Evolutionary conservation across 2,888 invertebrate genomes (phyloP), one percentile per base, ranked within the genome.

Genomic region (Maniola hyperantus): DNA sequence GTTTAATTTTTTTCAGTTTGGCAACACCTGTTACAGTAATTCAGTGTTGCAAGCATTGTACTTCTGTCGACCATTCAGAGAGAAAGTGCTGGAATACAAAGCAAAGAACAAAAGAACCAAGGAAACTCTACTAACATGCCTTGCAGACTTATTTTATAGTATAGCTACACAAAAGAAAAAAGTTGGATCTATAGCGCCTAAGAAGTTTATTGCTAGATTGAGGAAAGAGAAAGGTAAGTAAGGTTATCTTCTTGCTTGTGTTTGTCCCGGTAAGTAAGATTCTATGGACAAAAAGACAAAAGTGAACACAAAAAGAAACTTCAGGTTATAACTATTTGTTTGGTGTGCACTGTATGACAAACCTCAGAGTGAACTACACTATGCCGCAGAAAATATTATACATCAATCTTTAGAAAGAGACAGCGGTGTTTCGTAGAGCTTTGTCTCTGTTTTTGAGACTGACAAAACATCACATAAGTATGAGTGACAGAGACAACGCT

Each of bases 141-240:
- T 99, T 75, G 99, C 99, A 70, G 99, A 99, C 93, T 93, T 99
- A 71, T 99, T 99, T 93, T 98, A 99, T 93, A 99, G 97, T 88
- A 99, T 99, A 84, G 99, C 99, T 50, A 99, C 99, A n/a, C 99
- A 99, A 85, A 99, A 99, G 94, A 99, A 99, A 88, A 98, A 99
- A 94, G 97, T 99, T 67, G 99, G 99, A 67, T 99, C 99, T 33
- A 98, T 99, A 84, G 99, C 99, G 63, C 99, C 99, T 75, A 99
- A 99, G 92, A 99, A 99, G 88, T 99, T 99, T 91, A 99, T 99
- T 83, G 98, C 99, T 74, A 95, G 99, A 79, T 93, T 99, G 83
- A 95, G 99, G 80, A 99, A 99, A 93, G 99, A 99, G 93, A 99
- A 99, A 94, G 98, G 98, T 97, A 79, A 77, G 55, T 20, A 34